phyloP scores from a whole-genome alignment of 2,888 invertebrate genomes.

The Prionchulus punctatus region DNA sequence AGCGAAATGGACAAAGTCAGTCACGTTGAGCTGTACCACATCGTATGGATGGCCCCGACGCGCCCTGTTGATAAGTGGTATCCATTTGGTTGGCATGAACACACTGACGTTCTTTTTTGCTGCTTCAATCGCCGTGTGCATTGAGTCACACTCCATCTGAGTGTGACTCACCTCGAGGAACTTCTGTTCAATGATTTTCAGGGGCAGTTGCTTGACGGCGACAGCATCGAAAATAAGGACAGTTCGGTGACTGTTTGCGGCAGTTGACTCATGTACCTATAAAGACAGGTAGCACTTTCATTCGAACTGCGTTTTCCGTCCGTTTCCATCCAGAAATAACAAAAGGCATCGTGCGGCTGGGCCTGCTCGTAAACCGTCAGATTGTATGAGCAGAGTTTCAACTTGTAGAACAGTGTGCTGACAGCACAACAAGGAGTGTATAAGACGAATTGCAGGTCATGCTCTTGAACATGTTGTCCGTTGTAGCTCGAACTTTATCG shows the following conservation, averaged over 20 bases:
- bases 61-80: too few relatives aligned
- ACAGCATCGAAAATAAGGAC: not conserved
- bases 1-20: too few relatives aligned
- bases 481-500: too few relatives aligned
- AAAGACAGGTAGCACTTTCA: not conserved
- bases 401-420: slow-evolving; percentile 4
- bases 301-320: not conserved
- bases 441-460: too few relatives aligned
- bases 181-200: not conserved
- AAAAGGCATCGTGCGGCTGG: too few relatives aligned
- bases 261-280: not conserved
- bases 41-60: too few relatives aligned
- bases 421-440: too few relatives aligned
- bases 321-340: slow-evolving; percentile 2
- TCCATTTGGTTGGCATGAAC: not conserved
- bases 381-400: not conserved
- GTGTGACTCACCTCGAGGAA: slow-evolving; percentile 1
- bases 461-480: too few relatives aligned
- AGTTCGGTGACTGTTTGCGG: not conserved
- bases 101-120: not conserved
- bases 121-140: not conserved
- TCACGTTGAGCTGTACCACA: too few relatives aligned
- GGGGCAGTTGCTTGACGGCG: not conserved
- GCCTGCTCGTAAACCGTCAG: not conserved
- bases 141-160: slow-evolving; percentile 1